phyloP scores from a whole-genome alignment of 2,888 invertebrate species.

The Ormyrus thymus region DNA sequence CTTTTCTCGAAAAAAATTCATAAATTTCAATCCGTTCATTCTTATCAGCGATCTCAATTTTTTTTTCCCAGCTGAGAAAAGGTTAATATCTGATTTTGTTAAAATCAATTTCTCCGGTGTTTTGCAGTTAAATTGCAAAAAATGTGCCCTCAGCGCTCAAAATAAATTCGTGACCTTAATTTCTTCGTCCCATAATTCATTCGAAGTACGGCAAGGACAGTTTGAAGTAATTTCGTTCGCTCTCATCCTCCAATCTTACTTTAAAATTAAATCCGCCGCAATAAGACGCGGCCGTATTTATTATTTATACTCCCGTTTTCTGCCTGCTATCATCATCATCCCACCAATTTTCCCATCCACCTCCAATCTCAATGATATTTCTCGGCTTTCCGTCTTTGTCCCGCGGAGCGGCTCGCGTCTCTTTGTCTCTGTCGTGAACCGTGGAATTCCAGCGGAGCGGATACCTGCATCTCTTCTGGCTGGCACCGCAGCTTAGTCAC shows the following conservation, averaged over 20 bases:
- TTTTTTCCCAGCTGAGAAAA: too few relatives aligned
- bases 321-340: conserved; percentile 28
- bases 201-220: too few relatives aligned
- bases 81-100: too few relatives aligned
- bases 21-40: too few relatives aligned
- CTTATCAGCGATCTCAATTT: too few relatives aligned
- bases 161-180: too few relatives aligned
- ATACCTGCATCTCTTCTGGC: conserved; percentile 56
- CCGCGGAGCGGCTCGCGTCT: neutral
- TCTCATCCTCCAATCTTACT: neutral
- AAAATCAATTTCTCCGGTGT: too few relatives aligned
- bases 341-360: neutral
- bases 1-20: too few relatives aligned
- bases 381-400: conserved; percentile 29
- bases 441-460: conserved; percentile 58
- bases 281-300: neutral
- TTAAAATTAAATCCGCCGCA: neutral
- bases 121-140: too few relatives aligned
- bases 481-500: conserved; percentile 65
- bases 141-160: too few relatives aligned
- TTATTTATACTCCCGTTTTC: conserved; percentile 13
- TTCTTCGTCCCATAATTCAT: too few relatives aligned
- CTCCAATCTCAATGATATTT: conserved; percentile 19
- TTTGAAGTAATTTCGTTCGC: too few relatives aligned
- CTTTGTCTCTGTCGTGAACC: conserved; percentile 47